phyloP scores from a whole-genome alignment of 2,797 vertebrate species.

The Gobionotothen gibberifrons region DNA sequence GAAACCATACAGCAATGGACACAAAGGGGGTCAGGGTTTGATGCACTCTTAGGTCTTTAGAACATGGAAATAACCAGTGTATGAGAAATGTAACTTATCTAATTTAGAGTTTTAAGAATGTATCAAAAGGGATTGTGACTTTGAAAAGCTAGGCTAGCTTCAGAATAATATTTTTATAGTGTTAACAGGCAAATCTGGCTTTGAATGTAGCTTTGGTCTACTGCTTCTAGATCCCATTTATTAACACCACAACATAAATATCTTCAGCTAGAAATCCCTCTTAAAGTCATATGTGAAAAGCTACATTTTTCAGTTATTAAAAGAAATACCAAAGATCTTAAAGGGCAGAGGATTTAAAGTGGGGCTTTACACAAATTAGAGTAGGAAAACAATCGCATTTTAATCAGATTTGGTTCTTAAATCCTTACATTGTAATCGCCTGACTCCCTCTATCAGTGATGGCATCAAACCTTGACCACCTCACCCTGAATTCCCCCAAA shows the following conservation, averaged over 20 bases:
- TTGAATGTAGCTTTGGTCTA: conserved; percentile 59
- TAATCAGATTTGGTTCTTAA: conserved; percentile 71
- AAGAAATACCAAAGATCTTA: conserved; percentile 8
- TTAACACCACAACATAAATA: conserved; percentile 31
- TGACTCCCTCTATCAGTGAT: conserved; percentile 49
- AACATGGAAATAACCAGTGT: conserved; percentile 59
- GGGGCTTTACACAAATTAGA: conserved; percentile 9
- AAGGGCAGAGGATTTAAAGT: conserved; percentile 6
- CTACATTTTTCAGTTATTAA: conserved; percentile 5
- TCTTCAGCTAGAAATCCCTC: conserved; percentile 22
- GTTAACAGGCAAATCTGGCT: conserved; percentile 43
- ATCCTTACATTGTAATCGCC: conserved; percentile 46
- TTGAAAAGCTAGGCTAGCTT: not conserved
- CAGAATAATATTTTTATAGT: conserved; percentile 23
- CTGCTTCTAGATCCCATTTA: conserved; percentile 29
- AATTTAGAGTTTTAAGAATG: conserved; percentile 40
- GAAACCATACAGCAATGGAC: conserved; percentile 91
- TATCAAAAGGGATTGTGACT: conserved; percentile 14
- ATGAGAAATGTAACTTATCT: conserved; percentile 41
- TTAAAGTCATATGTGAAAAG: conserved; percentile 4
- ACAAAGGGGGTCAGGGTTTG: conserved; percentile 86
- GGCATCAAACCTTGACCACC: conserved; percentile 77
- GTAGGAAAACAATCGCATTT: conserved; percentile 32
- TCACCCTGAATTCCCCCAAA: conserved; percentile 75
- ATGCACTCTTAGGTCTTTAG: conserved; percentile 88